Base-by-base conservation (phyloP, 2,113 vertebrate genomes). In the Phodopus roborovskii region DNA sequence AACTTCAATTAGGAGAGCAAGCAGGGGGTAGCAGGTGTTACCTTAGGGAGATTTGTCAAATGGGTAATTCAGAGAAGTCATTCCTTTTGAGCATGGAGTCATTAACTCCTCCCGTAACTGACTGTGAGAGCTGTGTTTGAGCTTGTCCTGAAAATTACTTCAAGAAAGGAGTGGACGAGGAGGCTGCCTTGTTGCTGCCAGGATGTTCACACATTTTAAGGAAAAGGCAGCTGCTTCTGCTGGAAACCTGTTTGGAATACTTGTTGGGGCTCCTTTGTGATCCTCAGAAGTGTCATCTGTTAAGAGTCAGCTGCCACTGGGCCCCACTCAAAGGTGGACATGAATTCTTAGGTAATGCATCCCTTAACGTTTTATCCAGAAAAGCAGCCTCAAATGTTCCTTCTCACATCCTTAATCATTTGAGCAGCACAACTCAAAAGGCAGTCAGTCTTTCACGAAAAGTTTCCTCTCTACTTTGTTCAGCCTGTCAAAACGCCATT, bases 41-140 rank as follows among this genome's bases (percentile, higher is more conserved):
- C 97, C 97, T 97, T 78, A 81, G 95, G 98, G 97, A 98, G 73
- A 92, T 94, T 90, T 91, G 68, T 97, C 95, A 98, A 95, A 95
- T 95, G 95, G 96, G 91, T 96, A 94, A 91, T 92, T 94, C 85
- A 77, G 86, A 97, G 94, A 94, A 97, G 96, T 97, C 87, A 75
- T 95, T 97, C 95, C 96, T 60, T 97, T 97, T 91, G 86, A 95
- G 97, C 48, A 90, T 62, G 71, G 92, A 92, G 97, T 96, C 96
- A 96, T 97, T 97, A 98, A 97, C 97, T 98, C 94, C 92, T 91
- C 90, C 83, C 17, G 90, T 86, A 92, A 84, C 97, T 79, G 53
- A 95, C 97, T 96, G 92, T 68, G 96, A 88, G 94, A 88, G 91
- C 90, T 91, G 39, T 97, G 97, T 96, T 97, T 95, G 78, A 95